These are phyloP conservation scores for Neodiprion pinetum DNA, from an alignment of 1,140 invertebrate species.

Conservation along the genomic window DNA sequence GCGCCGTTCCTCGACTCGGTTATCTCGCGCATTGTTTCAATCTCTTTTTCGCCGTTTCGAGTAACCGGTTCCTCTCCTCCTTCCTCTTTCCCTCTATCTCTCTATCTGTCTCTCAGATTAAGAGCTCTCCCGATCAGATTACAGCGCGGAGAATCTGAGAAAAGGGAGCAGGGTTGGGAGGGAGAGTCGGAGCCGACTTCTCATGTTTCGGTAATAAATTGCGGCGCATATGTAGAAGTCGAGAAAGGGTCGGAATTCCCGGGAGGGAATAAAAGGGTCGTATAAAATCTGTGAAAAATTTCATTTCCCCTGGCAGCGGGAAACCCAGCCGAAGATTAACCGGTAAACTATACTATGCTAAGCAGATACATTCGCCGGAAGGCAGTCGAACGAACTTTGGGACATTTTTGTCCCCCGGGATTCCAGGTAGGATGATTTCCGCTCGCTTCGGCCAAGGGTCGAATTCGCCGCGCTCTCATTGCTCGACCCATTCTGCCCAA, in stretches of 20 bases:
- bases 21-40: slow-evolving; percentile 7
- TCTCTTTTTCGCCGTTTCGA: slow-evolving; percentile 2
- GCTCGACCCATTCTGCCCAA: background rate
- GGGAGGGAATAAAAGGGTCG: too few relatives aligned
- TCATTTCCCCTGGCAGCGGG: background rate
- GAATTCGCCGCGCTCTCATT: background rate
- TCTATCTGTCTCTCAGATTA: background rate
- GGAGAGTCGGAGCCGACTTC: too few relatives aligned
- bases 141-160: background rate
- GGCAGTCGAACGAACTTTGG: background rate
- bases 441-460: background rate
- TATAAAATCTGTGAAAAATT: too few relatives aligned
- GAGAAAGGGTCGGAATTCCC: too few relatives aligned
- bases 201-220: too few relatives aligned
- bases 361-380: too few relatives aligned
- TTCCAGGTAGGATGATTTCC: slow-evolving; percentile 1
- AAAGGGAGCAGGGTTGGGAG: background rate
- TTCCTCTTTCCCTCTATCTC: background rate
- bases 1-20: background rate
- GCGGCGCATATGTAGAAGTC: too few relatives aligned
- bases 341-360: background rate
- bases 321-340: background rate
- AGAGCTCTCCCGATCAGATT: background rate
- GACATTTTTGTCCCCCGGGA: background rate
- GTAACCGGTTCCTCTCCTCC: background rate